Percentiles rank a stretch among this genome's conserved stretches.
phyloP scores from a whole-genome alignment of 2,888 invertebrate species.

The Salticus scenicus region DNA sequence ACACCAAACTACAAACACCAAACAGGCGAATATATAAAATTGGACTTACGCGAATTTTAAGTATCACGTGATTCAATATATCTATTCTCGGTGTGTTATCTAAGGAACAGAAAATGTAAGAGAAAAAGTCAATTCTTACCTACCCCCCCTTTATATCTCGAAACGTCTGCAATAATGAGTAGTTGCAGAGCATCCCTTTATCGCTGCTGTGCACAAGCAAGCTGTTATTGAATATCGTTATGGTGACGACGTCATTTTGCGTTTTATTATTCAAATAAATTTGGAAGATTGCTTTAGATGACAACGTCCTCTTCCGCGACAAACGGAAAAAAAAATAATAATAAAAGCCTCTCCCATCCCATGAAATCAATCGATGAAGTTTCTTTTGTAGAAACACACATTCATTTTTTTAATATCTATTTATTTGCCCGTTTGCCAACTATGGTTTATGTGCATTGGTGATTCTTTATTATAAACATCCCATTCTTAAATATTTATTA shows the following conservation, averaged over 20 bases:
- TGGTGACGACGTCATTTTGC: slow-evolving; percentile 54
- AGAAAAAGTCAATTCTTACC: background rate
- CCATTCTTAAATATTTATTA: too few relatives aligned
- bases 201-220: slow-evolving; percentile 52
- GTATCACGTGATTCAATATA: background rate
- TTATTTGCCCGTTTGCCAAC: background rate
- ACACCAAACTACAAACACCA: background rate
- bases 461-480: too few relatives aligned
- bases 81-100: slow-evolving; percentile 33
- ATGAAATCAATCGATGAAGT: slow-evolving; percentile 53
- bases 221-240: slow-evolving; percentile 69
- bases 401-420: slow-evolving; percentile 28
- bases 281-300: slow-evolving; percentile 60
- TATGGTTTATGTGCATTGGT: too few relatives aligned
- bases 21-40: slow-evolving; percentile 39
- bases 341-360: background rate
- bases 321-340: slow-evolving; percentile 28
- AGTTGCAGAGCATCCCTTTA: slow-evolving; percentile 35
- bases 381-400: slow-evolving; percentile 1
- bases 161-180: slow-evolving; percentile 52
- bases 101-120: slow-evolving; percentile 9
- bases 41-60: slow-evolving; percentile 21
- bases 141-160: background rate
- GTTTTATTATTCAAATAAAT: slow-evolving; percentile 66
- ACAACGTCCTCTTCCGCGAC: slow-evolving; percentile 43